A percentile compares a stretch with the other conserved stretches of the same genome.
Evolutionary conservation across 2,888 invertebrate species (phyloP).

Genomic region (Nasonia oneida): DNA sequence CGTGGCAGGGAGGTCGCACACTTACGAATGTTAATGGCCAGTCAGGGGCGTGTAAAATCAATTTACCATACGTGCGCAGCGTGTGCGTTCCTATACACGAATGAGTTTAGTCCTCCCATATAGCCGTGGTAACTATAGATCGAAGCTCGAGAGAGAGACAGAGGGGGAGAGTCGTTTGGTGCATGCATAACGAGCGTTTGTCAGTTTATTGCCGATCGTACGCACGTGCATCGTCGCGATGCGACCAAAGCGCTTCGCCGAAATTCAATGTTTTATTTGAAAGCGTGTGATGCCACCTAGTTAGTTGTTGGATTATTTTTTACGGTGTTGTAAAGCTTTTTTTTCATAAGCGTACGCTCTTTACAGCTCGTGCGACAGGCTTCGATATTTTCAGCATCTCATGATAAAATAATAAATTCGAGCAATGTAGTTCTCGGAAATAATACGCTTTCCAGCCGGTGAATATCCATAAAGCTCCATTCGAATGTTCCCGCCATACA

Average conservation of each 20-base stretch:
- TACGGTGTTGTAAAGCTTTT: background rate
- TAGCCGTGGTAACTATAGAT: background rate
- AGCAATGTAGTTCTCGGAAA: background rate
- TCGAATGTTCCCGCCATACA: background rate
- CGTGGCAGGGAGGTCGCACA: background rate
- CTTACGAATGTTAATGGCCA: slow-evolving; percentile 20
- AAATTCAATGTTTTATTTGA: slow-evolving; percentile 7
- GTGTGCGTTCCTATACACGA: background rate
- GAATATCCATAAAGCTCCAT: background rate
- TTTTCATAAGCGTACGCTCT: background rate
- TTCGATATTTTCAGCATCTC: background rate
- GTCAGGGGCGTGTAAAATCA: slow-evolving; percentile 26
- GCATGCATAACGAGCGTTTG: slow-evolving; percentile 10
- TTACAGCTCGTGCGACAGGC: background rate
- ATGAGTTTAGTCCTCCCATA: background rate
- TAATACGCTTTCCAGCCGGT: background rate
- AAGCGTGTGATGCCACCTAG: background rate
- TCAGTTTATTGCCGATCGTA: slow-evolving; percentile 15
- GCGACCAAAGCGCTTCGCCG: background rate
- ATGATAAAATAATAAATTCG: background rate
- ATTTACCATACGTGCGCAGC: slow-evolving; percentile 13
- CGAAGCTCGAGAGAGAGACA: background rate
- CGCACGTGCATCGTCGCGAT: background rate
- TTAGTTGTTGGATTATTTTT: background rate
- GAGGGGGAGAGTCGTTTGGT: background rate